A percentile compares a stretch with the other conserved stretches of the same genome.
These are phyloP conservation scores for Sebastes diploproa DNA, from an alignment of 2,797 vertebrate species.

Conservation along the genomic window DNA sequence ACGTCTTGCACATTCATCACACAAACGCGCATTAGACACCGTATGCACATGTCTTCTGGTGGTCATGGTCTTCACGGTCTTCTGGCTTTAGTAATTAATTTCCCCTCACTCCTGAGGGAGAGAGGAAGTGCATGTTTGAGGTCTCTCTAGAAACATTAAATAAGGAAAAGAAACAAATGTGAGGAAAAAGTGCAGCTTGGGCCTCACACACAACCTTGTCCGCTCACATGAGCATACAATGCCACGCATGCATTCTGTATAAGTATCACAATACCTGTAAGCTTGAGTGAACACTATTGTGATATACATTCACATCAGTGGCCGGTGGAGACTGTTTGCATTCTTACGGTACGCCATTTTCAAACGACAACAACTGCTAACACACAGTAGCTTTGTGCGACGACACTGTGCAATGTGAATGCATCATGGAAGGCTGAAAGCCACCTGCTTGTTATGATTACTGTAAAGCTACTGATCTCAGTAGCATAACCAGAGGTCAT, in stretches of 20 bases:
- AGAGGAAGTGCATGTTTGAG: slow-evolving; percentile 28
- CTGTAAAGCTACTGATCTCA: not conserved
- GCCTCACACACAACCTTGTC: not conserved
- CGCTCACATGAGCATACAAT: not conserved
- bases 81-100: slow-evolving; percentile 65
- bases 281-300: not conserved
- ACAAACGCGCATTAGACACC: slow-evolving; percentile 4
- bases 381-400: not conserved
- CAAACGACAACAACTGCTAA: not conserved
- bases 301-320: not conserved
- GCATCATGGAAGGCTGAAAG: not conserved
- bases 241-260: not conserved
- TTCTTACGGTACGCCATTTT: not conserved
- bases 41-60: slow-evolving; percentile 46
- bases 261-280: not conserved
- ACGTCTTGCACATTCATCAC: slow-evolving; percentile 1
- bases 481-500: not conserved
- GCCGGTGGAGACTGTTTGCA: not conserved
- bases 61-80: slow-evolving; percentile 39
- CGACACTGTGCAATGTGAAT: not conserved
- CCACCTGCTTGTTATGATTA: not conserved
- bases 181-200: slow-evolving; percentile 3
- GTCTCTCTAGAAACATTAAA: slow-evolving; percentile 34
- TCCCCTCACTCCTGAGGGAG: slow-evolving; percentile 40
- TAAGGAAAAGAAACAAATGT: slow-evolving; percentile 12